Evolutionary conservation across 1,140 invertebrate genomes (phyloP).

Genomic region (Manduca sexta): DNA sequence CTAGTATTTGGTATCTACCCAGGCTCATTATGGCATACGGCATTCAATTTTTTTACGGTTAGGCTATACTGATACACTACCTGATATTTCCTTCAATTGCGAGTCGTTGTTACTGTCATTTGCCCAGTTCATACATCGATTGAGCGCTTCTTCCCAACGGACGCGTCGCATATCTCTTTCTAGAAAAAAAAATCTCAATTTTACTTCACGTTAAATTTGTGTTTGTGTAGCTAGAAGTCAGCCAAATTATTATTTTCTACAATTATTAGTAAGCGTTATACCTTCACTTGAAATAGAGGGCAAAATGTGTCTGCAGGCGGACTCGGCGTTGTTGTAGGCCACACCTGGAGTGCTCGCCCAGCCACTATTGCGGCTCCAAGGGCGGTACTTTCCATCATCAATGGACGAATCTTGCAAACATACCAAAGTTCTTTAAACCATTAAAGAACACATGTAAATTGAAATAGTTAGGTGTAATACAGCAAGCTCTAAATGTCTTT

Average conservation of each 20-base stretch:
- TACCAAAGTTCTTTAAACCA: no score
- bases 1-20: no score
- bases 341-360: slow-evolving; percentile 87
- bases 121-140: slow-evolving; percentile 86
- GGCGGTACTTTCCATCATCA: slow-evolving; percentile 93
- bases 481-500: no score
- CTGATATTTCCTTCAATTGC: no score
- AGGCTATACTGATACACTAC: no score
- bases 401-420: slow-evolving; percentile 89
- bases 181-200: slow-evolving; percentile 72
- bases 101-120: slow-evolving; percentile 18
- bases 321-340: slow-evolving; percentile 78
- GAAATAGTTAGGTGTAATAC: no score
- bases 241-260: no score
- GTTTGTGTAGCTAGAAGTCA: no score
- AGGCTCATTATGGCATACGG: no score
- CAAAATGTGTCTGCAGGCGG: slow-evolving; percentile 85
- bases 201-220: no score
- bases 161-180: slow-evolving; percentile 87
- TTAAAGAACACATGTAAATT: no score
- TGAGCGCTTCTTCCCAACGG: slow-evolving; percentile 90
- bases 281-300: slow-evolving; percentile 84
- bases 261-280: slow-evolving; percentile 60
- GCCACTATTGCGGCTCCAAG: slow-evolving; percentile 95
- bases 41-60: no score